Evolutionary conservation across 2,797 vertebrate genomes (phyloP).

Genomic region (Acipenser transmontanus): DNA sequence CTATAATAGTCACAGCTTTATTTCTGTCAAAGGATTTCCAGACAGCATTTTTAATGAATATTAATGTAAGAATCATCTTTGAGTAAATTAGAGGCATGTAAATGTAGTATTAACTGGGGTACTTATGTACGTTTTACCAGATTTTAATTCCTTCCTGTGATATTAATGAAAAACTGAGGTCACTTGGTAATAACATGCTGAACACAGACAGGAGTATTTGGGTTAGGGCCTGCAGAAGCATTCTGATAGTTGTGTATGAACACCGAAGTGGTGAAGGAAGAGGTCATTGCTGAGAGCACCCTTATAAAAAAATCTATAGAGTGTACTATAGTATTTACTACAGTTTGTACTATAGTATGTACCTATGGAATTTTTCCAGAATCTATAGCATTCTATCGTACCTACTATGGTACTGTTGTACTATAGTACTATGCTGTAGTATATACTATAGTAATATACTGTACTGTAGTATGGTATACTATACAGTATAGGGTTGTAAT

Average conservation of each 20-base stretch:
- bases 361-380: no score
- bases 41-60: conserved; percentile 69
- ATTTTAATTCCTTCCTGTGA: conserved; percentile 53
- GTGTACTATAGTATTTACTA: no score
- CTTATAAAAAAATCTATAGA: no score
- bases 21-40: conserved; percentile 35
- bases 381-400: no score
- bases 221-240: conserved; percentile 17
- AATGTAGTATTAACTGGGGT: conserved; percentile 61
- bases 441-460: no score
- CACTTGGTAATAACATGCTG: conserved; percentile 44
- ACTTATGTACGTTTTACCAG: conserved; percentile 52
- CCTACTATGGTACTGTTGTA: no score
- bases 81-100: conserved; percentile 72
- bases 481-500: no score
- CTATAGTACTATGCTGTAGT: no score
- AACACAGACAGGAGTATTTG: conserved; percentile 37
- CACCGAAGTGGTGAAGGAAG: conserved; percentile 1
- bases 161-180: conserved; percentile 55
- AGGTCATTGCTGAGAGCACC: not conserved
- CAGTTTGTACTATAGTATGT: no score
- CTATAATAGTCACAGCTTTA: conserved; percentile 6
- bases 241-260: not conserved
- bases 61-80: conserved; percentile 63
- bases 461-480: no score